Evolutionary conservation across 2,888 invertebrate species (phyloP), one percentile per base, ranked within the genome.

Genomic region (Orchesellides sinensis): DNA sequence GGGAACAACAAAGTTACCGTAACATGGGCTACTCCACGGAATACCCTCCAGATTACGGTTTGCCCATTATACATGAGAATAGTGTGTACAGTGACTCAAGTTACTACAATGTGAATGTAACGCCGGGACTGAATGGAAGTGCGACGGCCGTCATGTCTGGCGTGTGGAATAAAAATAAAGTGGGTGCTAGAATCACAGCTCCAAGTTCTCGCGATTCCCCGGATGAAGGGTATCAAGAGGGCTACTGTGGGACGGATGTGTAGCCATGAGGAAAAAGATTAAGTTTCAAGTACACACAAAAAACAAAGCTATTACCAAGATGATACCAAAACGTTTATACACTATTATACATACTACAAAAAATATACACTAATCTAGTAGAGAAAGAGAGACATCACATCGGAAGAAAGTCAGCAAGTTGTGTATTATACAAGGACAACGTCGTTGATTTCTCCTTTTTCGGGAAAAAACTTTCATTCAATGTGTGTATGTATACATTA

Each of bases 161-260:
- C 95, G 32, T 96, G 96, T 23, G 96, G 96, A 54, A 94, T 95
- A 82, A 95, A 95, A 86, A 92, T 96, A 87, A 96, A 96, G 90
- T 93, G 85, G 88, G 88, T 85, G 86, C 86, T 78, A 83, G 87
- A 86, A 88, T 84, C 81, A 84, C 86, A 23, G 88, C 88, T 17
- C 88, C 88, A 14, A 85, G 88, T 63, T 85, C 89, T 89, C 93
- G 96, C 89, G 96, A 95, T 90, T 95, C 96, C 25, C 95, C 96
- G 52, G 97, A 97, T 89, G 96, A 97, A 90, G 96, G 96, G 84
- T 96, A 96, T 90, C 96, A 96, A 90, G 96, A 96, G 91, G 96
- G 96, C 35, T 89, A 89, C 89, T 96, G 96, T 91, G 96, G 96
- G 88, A 96, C 96, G 88, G 96, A 96, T 91, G 96, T 96, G 90